Conservation (phyloP, 2,888 invertebrate species). For the Aethes cnicana region DNA sequence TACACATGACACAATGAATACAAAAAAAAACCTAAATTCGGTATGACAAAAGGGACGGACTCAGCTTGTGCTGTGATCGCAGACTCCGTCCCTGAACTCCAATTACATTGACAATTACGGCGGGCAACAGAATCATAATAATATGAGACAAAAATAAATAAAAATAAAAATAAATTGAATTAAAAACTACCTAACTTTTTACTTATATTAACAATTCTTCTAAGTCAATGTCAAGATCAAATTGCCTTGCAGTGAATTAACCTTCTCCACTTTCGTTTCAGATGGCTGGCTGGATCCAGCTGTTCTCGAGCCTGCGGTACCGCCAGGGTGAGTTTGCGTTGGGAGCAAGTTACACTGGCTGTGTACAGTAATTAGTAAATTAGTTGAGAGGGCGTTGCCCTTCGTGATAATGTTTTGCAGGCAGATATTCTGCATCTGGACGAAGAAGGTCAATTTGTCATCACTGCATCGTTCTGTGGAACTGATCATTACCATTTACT, state of each 20-base stretch:
- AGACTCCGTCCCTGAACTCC: too few relatives aligned
- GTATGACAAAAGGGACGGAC: too few relatives aligned
- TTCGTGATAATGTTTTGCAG: conserved; percentile 60
- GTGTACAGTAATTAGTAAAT: conserved; percentile 77
- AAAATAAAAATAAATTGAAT: too few relatives aligned
- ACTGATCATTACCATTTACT: not conserved
- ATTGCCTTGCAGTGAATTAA: conserved; percentile 51
- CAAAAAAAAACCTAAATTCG: too few relatives aligned
- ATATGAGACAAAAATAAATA: too few relatives aligned
- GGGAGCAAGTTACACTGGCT: conserved; percentile 34
- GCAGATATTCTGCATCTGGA: conserved; percentile 73
- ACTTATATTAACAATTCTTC: conserved; percentile 14
- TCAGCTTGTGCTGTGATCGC: too few relatives aligned
- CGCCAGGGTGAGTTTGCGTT: conserved; percentile 49
- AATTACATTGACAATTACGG: too few relatives aligned
- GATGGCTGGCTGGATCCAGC: conserved; percentile 58
- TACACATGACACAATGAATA: too few relatives aligned
- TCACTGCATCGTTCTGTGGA: conserved; percentile 7
- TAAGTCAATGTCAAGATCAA: conserved; percentile 24
- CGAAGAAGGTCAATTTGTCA: conserved; percentile 58
- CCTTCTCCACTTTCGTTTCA: conserved; percentile 66
- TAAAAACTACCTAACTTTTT: too few relatives aligned
- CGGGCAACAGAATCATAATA: too few relatives aligned
- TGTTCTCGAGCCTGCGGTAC: conserved; percentile 44
- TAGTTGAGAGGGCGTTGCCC: conserved; percentile 72